phyloP scores from a whole-genome alignment of 2,888 invertebrate species.

The Hydrotaea cyrtoneurina region DNA sequence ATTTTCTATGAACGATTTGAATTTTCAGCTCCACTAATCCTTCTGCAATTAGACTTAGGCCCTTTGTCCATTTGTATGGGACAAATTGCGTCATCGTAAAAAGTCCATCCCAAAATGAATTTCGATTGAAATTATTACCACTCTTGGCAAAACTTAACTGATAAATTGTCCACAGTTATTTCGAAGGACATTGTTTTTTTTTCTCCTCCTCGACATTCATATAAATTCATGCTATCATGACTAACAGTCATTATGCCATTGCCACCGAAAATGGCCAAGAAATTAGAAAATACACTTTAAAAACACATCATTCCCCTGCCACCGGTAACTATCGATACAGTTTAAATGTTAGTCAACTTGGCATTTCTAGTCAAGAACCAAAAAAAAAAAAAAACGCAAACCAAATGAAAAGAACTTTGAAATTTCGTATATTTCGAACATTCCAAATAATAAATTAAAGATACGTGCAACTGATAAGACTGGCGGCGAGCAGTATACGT shows the following conservation, averaged over 20 bases:
- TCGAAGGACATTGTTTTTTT: neutral
- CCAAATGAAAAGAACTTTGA: too few relatives aligned
- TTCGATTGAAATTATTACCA: too few relatives aligned
- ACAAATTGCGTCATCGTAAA: too few relatives aligned
- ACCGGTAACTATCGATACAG: neutral
- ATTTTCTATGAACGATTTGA: too few relatives aligned
- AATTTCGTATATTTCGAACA: slow-evolving; percentile 9
- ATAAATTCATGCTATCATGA: neutral
- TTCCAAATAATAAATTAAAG: slow-evolving; percentile 52
- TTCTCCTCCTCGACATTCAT: neutral
- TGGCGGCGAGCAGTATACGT: neutral
- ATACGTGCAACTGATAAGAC: slow-evolving; percentile 51
- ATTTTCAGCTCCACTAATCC: too few relatives aligned
- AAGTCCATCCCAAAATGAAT: too few relatives aligned
- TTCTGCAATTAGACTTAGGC: too few relatives aligned
- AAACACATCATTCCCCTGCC: too few relatives aligned
- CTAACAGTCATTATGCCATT: neutral
- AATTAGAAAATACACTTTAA: neutral
- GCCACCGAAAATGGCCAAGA: neutral
- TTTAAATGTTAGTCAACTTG: neutral
- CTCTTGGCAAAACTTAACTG: too few relatives aligned
- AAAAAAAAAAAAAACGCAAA: neutral
- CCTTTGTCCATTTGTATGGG: too few relatives aligned
- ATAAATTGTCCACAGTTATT: neutral
- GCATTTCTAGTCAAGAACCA: neutral